Evolutionary conservation across 2,113 vertebrate genomes (phyloP).

Genomic region (Syrrhaptes paradoxus): DNA sequence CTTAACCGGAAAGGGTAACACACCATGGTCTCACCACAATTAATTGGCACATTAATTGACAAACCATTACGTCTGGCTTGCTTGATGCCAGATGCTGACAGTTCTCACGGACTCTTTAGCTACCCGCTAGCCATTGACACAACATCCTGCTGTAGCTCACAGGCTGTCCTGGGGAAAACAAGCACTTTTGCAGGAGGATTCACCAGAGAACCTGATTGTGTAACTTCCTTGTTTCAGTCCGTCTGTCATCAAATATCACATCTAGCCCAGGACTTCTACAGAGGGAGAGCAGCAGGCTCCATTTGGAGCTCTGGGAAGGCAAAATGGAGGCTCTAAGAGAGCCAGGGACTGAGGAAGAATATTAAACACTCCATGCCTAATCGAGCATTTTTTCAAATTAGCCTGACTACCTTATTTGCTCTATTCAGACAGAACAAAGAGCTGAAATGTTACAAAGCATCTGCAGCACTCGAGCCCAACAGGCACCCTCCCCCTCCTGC

Average conservation of each 20-base stretch:
- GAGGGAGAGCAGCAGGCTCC: background rate
- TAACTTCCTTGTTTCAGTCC: background rate
- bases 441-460: slow-evolving; percentile 55
- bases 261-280: background rate
- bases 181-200: background rate
- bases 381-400: slow-evolving; percentile 65
- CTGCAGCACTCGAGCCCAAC: slow-evolving; percentile 5
- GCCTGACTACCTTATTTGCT: slow-evolving; percentile 54
- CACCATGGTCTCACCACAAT: background rate
- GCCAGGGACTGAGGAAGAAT: slow-evolving; percentile 5
- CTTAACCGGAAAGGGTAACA: background rate
- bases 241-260: background rate
- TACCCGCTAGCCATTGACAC: background rate
- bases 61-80: background rate
- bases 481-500: background rate
- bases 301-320: background rate
- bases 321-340: slow-evolving; percentile 28
- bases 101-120: background rate
- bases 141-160: background rate
- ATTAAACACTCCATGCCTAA: slow-evolving; percentile 62
- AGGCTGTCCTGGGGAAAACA: background rate
- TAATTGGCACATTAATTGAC: background rate
- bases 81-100: background rate
- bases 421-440: slow-evolving; percentile 68
- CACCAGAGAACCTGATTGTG: background rate